Base-by-base conservation (phyloP, 2,797 vertebrate genomes). In the Setipinna tenuifilis region DNA sequence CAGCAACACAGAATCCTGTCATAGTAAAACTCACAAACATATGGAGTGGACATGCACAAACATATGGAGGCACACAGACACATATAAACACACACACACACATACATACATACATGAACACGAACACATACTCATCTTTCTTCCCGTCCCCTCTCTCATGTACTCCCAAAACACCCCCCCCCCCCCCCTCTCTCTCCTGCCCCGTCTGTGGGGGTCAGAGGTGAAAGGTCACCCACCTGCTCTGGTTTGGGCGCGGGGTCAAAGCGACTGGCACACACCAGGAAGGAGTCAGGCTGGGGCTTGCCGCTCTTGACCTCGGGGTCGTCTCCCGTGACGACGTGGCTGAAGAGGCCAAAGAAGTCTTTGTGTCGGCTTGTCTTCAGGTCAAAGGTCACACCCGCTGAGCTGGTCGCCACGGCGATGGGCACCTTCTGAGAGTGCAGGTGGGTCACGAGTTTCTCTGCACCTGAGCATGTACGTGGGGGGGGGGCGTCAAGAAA, bases 271-370 rank as follows among this genome's bases (percentile, higher is more conserved):
- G 97, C 97, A 86, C 96, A 98, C 80, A 97, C 91, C 48, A 98
- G 93, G 91, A 98, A 99, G 41, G 93, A 93, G 92, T 98, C 97
- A 0, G 97, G 97, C 0, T 95, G 82, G 0, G 97, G 97, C 88
- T 99, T 99, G 85, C 95, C 90, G 5, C 80, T 82, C 90, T 94
- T 96, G 85, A 98, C 95, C 0, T 97, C 96, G 0, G 96, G 95
- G 89, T 99, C 97, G 3, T 99, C 97, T 31, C 98, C 98, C 87
- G 97, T 84, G 0, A 98, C 96, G 0, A 96, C 35, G 91, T 98
- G 97, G 88, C 94, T 85, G 85, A 99, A 99, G 83, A 94, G 87
- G 83, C 87, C 0, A 61, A 99, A 99, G 83, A 99, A 95, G 0
- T 92, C 95, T 89, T 90, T 90, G 93, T 99, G 98, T 0, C 31